Evolutionary conservation across 2,113 vertebrate genomes (phyloP), one percentile per base, ranked within the genome.

Genomic region (Carassius gibelio): DNA sequence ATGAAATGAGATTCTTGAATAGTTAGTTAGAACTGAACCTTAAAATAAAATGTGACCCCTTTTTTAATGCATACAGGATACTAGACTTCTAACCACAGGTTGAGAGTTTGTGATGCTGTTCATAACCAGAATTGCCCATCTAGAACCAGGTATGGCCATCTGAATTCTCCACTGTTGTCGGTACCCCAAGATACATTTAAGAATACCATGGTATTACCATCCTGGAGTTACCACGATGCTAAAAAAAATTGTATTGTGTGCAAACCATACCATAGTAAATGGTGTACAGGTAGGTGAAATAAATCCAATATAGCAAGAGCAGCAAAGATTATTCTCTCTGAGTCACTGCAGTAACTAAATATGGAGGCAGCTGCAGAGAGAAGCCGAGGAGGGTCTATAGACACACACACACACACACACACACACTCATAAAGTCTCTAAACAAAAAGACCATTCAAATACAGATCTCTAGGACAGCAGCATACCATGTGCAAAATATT

Each of bases 401-500:
- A 75, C 75, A 55, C 75, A 72, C 81, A 74, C 42, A 75, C 38
- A 42, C 38, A 42, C 38, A 72, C 81, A 38, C 52, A 30, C 55
- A 64, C 85, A 75, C 50, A 76, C 72, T 62, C 79, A 72, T 15
- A 86, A 61, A 61, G 34, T 81, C 9, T 81, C 30, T 82, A 82
- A 90, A 91, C 89, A 90, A 89, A 88, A 90, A 82, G 62, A 52
- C 15, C 15, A 69, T 72, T 57, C 66, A 82, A 72, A 72, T 72
- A 82, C 66, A 72, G 81, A 72, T 84, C 84, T 77, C 64, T 87
- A 85, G 87, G 88, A 82, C 59, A 78, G 87, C 62, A 88, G 86
- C 34, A 75, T 91, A 89, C 86, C 90, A 88, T 90, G 88, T 91
- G 89, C 87, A 88, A 89, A 86, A 90, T 88, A 91, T 89, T 90